Evolutionary conservation across 2,113 vertebrate genomes (phyloP).

Genomic region (Columba janthina): DNA sequence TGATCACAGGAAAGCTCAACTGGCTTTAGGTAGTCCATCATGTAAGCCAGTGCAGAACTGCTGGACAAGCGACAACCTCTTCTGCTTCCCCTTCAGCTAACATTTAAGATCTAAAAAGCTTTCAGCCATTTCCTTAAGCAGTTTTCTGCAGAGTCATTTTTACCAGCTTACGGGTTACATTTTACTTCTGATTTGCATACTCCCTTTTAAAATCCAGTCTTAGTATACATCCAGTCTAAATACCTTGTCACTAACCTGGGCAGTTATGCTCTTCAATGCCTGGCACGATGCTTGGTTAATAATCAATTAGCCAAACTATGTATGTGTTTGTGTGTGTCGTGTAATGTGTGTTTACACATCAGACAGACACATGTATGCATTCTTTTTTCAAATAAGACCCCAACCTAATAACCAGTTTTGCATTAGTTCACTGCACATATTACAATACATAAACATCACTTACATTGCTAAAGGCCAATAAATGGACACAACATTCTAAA

Average conservation of each 20-base stretch:
- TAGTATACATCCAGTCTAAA: neutral
- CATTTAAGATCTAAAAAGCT: neutral
- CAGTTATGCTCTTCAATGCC: neutral
- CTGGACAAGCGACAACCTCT: neutral
- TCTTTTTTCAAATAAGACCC: neutral
- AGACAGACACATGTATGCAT: neutral
- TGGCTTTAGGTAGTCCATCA: neutral
- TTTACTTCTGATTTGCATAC: neutral
- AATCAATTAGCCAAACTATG: neutral
- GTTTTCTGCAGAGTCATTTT: neutral
- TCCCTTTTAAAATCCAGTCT: neutral
- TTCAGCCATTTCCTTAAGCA: neutral
- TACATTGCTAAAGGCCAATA: neutral
- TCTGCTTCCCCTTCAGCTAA: neutral
- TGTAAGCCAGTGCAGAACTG: neutral
- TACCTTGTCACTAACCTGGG: neutral
- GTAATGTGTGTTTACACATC: neutral
- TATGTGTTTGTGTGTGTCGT: neutral
- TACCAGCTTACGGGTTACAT: neutral
- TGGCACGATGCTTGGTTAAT: neutral
- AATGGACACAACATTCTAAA: neutral
- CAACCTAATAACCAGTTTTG: neutral
- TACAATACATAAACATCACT: neutral
- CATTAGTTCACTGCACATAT: neutral
- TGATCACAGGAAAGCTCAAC: neutral